Evolutionary conservation across 1,140 invertebrate species (phyloP), one percentile per base, ranked within the genome.

Genomic region (Argopecten irradians): DNA sequence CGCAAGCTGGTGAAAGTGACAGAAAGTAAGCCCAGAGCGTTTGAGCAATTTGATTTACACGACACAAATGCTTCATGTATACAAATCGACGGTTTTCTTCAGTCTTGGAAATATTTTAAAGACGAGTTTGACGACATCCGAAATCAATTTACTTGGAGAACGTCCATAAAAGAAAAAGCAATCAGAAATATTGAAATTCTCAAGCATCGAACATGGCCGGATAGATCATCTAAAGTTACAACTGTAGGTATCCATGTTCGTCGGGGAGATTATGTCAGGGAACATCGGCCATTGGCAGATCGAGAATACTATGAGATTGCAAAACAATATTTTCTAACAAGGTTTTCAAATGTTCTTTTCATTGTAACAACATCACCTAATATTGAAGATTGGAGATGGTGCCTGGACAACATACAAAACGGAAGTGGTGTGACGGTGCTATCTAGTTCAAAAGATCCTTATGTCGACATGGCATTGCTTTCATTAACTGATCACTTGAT

Each of bases 401-500:
- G 85, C 16, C 39, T 32, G 33, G 28, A 89, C 3, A 46, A 92
- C 34, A 41, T 83, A 28, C 35, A 84, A 34, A 88, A 89, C 28
- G 88, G 90, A 14, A 34, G 86, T 33, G 86, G 85, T 9, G 87
- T 89, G 36, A 13, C 83, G 3, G 55, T 71, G 22, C 8, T 71
- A 16, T n/a, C 55, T 8, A 16, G 55, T 16, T n/a, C 55, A 22
- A 71, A 28, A 7, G 55, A 71, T 16, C 16, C 84, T 2, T 86
- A 71, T 94, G 36, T 89, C 90, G 93, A 94, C 86, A 90, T 94
- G 88, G 92, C 92, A 11, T 28, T 93, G 32, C 85, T 94, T 1
- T 84, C 91, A 1, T 14, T 87, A 13, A 94, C 93, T 85, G 90
- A 94, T 83, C 93, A 94, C 87, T 89, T 90, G 0, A 92, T 94